phyloP scores from a whole-genome alignment of 2,888 invertebrate species.

The Bugulina stolonifera region DNA sequence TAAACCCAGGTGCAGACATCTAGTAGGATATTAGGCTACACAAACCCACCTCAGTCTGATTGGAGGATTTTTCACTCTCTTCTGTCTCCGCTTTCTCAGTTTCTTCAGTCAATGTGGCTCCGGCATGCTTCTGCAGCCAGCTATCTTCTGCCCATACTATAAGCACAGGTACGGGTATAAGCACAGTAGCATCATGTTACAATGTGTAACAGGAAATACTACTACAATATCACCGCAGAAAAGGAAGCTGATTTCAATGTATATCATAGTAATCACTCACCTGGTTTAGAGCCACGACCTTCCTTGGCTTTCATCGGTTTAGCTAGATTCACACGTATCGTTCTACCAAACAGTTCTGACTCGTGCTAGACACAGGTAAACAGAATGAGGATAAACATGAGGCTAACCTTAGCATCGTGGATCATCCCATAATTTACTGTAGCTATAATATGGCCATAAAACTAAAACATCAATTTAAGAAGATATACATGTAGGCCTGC shows the following conservation, averaged over 20 bases:
- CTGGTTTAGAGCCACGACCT: constrained; percentile 69
- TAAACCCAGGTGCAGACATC: no score
- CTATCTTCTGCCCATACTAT: constrained; percentile 93
- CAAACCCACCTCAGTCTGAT: not conserved
- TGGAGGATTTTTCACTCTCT: constrained; percentile 31
- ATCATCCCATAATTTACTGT: not conserved
- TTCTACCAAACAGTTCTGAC: constrained; percentile 91
- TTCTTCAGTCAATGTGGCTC: constrained; percentile 64
- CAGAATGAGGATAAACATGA: not conserved
- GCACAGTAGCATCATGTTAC: no score
- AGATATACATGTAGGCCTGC: not conserved
- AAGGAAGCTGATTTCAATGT: no score
- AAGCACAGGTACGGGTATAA: no score
- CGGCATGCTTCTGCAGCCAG: constrained; percentile 97
- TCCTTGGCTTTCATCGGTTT: constrained; percentile 94
- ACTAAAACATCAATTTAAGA: not conserved
- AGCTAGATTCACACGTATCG: constrained; percentile 90
- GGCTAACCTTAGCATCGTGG: no score
- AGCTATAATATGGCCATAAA: no score
- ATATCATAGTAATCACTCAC: no score
- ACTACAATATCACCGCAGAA: no score
- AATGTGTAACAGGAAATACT: no score
- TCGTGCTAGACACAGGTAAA: constrained; percentile 68
- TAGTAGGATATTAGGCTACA: no score
- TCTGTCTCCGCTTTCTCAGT: constrained; percentile 32